Base-by-base conservation (phyloP, 2,888 invertebrate genomes). In the Epirrhoe alternata region DNA sequence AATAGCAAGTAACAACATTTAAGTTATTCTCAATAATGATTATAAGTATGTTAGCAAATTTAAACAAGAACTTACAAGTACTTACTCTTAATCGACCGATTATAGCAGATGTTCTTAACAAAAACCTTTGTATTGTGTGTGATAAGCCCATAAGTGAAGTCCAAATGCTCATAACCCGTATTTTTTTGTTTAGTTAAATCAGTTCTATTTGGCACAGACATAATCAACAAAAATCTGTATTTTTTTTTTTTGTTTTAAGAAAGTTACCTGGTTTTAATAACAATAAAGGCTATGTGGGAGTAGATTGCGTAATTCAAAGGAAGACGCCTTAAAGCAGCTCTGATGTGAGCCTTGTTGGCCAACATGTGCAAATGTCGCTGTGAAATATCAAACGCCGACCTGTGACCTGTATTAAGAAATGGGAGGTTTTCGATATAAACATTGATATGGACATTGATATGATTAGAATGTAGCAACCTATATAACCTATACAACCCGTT, bases 371-470 rank as follows among this genome's bases (percentile, higher is more conserved):
- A 72, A 91, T 89, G 88, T 87, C 87, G 78, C 85, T 80, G 80
- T 80, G 83, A 89, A 92, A 90, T 91, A 90, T 85, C 90, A 91
- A 82, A 77, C 77, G 75, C 45, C 82, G 89, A 90, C 88, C 89
- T 78, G 71, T 84, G 86, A 87, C 86, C 87, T 72, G 77, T 79
- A 81, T 86, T 84, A 70, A 74, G 83, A 83, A 86, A 86, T 87
- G 83, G 81, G 83, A 83, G 77, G 69, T 71, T 77, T 77, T 71
- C 77, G 72, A 68, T 63, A 31, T 62, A 71, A 72, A 77, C 70
- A 74, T 80, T 82, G 78, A 80, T 80, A 69, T 55, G 56, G 67
- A 64, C 72, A 66, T 66, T 69, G 64, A 66, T 64, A 69, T 65
- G 42, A 61, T 70, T 61, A 68, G 35, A 61, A 45, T 52, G 16